Evolutionary conservation across 2,888 invertebrate species (phyloP).

Genomic region (Corbicula japonica): DNA sequence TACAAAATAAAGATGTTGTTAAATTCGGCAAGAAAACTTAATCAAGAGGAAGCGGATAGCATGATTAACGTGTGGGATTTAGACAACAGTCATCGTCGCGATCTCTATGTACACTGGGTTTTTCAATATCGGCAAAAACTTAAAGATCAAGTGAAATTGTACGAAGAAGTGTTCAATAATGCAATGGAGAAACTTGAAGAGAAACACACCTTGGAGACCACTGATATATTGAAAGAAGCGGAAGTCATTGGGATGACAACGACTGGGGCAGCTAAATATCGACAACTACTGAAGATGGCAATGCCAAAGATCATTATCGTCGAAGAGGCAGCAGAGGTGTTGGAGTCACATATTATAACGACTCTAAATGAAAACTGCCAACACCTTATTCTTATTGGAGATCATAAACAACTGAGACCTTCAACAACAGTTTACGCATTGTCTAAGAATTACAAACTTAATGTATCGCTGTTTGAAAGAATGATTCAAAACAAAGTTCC

Average conservation of each 20-base stretch:
- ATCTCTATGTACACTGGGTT: constrained; percentile 85
- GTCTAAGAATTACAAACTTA: constrained; percentile 90
- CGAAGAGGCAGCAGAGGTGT: no score
- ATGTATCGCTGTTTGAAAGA: constrained; percentile 93
- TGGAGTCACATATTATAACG: constrained; percentile 93
- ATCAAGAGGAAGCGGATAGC: constrained; percentile 56
- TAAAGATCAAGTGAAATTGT: constrained; percentile 60
- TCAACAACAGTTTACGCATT: constrained; percentile 90
- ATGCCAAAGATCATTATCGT: no score
- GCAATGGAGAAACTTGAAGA: constrained; percentile 68
- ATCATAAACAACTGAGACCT: constrained; percentile 93
- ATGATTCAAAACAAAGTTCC: constrained; percentile 90
- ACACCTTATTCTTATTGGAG: constrained; percentile 94
- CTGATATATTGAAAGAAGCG: constrained; percentile 74
- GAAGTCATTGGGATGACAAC: constrained; percentile 85
- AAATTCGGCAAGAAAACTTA: constrained; percentile 55
- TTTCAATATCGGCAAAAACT: constrained; percentile 55
- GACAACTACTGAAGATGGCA: constrained; percentile 77
- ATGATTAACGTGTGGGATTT: background rate
- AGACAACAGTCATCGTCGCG: constrained; percentile 83
- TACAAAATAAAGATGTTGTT: constrained; percentile 36
- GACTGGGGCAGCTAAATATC: constrained; percentile 82
- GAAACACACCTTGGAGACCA: constrained; percentile 73
- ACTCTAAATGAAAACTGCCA: constrained; percentile 91
- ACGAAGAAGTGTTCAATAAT: constrained; percentile 69